Percentiles rank a stretch among this genome's conserved stretches.
These are phyloP conservation scores for Diadumene lineata DNA, from an alignment of 92 coral and sea anemone genomes.

Conservation along the genomic window DNA sequence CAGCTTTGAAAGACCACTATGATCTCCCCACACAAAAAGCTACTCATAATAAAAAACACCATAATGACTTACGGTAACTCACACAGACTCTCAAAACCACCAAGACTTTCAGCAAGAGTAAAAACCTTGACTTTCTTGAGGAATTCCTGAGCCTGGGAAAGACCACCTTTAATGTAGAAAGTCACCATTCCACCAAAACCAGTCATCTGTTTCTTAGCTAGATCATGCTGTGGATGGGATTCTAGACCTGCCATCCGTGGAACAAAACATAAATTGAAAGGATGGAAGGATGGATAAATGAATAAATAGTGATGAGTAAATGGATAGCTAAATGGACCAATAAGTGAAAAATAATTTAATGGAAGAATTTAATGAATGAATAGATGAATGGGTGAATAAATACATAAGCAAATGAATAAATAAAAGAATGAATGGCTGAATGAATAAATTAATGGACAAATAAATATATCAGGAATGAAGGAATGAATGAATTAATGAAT, in stretches of 20 bases:
- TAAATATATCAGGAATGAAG: background rate
- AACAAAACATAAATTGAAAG: too few species aligned
- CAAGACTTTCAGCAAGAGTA: constrained; percentile 96
- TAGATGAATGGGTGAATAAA: background rate
- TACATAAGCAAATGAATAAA: background rate
- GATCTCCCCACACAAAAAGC: background rate
- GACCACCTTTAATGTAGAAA: constrained; percentile 84
- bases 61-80: constrained; percentile 99
- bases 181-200: constrained; percentile 99
- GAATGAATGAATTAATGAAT: background rate
- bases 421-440: too few species aligned
- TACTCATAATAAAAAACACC: too few species aligned
- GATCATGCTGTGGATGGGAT: constrained; percentile 91
- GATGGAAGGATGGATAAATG: background rate
- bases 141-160: constrained; percentile 76
- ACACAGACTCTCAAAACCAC: constrained; percentile 92
- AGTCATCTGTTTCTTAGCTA: constrained; percentile 95
- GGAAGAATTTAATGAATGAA: too few species aligned
- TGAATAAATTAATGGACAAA: background rate
- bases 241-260: constrained; percentile 87
- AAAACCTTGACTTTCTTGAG: constrained; percentile 87
- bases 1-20: background rate
- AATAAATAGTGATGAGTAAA: background rate
- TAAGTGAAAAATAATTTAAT: too few species aligned
- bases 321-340: background rate